Evolutionary conservation across 2,113 vertebrate genomes (phyloP).

Genomic region (Bambusicola thoracicus): DNA sequence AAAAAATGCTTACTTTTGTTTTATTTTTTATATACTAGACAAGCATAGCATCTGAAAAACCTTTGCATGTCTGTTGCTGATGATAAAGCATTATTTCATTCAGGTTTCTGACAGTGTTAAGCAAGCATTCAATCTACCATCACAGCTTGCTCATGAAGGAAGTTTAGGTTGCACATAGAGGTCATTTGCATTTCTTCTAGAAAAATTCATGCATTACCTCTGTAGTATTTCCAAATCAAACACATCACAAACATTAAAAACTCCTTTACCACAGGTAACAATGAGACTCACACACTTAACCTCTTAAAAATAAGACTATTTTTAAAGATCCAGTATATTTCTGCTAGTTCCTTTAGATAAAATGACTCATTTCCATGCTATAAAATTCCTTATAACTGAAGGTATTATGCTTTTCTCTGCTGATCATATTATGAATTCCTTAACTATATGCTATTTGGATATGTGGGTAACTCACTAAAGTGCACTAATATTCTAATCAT

Average conservation of each 20-base stretch:
- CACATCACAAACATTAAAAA: background rate
- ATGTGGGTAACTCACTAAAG: background rate
- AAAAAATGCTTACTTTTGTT: background rate
- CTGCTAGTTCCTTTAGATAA: background rate
- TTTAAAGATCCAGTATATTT: background rate
- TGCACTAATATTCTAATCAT: background rate
- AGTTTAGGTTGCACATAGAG: background rate
- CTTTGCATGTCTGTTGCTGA: background rate
- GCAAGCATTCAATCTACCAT: background rate
- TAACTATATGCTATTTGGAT: background rate
- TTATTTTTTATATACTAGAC: background rate
- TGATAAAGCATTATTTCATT: background rate
- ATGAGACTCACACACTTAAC: background rate
- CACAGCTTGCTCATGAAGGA: background rate
- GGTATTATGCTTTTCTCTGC: background rate
- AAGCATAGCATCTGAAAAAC: background rate
- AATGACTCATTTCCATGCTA: background rate
- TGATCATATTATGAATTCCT: background rate
- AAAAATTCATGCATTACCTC: background rate
- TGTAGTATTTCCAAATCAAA: background rate
- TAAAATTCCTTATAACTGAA: background rate
- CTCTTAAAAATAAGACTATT: background rate
- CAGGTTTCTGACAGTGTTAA: background rate
- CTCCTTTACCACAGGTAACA: background rate
- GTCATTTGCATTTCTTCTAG: background rate